Conservation (phyloP, 2,113 vertebrate species). For the Casuarius casuarius region DNA sequence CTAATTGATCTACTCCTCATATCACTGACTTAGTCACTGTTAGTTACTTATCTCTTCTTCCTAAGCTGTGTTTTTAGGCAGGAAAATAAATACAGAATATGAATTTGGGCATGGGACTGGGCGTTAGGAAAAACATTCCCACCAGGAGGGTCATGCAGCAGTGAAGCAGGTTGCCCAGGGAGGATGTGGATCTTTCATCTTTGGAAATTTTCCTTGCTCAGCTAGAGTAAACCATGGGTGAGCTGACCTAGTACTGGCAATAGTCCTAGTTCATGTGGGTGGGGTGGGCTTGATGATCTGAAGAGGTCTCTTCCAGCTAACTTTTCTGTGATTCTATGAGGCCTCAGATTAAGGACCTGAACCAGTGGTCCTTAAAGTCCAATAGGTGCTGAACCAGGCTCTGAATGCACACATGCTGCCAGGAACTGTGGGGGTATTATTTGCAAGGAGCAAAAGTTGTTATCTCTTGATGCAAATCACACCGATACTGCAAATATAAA, state of each 20-base stretch:
- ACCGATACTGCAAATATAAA: background rate
- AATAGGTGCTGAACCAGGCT: background rate
- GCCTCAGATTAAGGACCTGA: background rate
- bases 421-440: background rate
- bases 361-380: background rate
- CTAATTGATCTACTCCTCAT: background rate
- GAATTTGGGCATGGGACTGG: background rate
- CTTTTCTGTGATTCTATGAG: background rate
- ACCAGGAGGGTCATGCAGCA: too few species aligned
- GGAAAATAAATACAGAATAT: background rate
- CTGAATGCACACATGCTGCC: background rate
- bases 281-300: background rate
- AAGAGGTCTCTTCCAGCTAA: background rate
- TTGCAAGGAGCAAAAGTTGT: background rate
- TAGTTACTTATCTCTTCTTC: background rate
- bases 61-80: background rate
- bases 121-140: background rate
- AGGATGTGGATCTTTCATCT: background rate
- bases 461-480: background rate
- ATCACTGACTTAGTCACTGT: background rate
- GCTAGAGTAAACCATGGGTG: background rate
- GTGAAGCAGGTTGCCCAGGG: background rate
- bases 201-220: background rate
- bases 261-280: background rate
- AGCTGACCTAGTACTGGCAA: background rate